Conservation (phyloP, 2,888 invertebrate species). For the Brachypalpus laphriformis region DNA sequence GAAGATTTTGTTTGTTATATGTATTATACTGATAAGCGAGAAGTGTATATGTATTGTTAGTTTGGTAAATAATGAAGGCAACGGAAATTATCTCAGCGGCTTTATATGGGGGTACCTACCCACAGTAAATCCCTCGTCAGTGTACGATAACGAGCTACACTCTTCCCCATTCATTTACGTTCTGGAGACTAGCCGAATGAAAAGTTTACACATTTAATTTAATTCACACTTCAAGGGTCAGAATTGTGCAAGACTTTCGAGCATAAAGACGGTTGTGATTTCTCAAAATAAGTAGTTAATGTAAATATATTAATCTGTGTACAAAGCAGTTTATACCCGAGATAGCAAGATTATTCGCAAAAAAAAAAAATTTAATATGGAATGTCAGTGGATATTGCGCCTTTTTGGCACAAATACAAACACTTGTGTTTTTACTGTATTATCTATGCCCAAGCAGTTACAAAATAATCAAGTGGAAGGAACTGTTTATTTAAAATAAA, state of each 20-base stretch:
- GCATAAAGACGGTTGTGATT: neutral
- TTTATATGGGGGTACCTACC: conserved; percentile 42
- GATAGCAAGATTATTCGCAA: neutral
- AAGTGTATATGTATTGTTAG: conserved; percentile 44
- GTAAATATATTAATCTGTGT: neutral
- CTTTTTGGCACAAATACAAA: neutral
- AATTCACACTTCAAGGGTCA: neutral
- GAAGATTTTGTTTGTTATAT: conserved; percentile 55
- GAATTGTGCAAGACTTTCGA: neutral
- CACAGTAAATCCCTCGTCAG: conserved; percentile 39
- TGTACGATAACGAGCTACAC: conserved; percentile 38
- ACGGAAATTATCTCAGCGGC: conserved; percentile 56
- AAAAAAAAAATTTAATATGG: neutral
- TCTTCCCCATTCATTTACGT: conserved; percentile 18
- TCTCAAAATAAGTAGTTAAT: neutral
- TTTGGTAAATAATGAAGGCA: conserved; percentile 45
- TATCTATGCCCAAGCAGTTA: neutral
- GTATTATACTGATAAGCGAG: conserved; percentile 62
- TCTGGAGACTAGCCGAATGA: conserved; percentile 10
- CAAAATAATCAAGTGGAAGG: neutral
- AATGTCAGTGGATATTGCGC: neutral
- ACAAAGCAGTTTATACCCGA: too few relatives aligned
- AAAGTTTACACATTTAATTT: conserved; percentile 18
- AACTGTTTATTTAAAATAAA: neutral
- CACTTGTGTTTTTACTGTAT: neutral